Percentiles rank a stretch among this genome's conserved stretches.
Evolutionary conservation across 37 sponge, comb jelly and placozoan genomes (phyloP).

Genomic region (Trichoplax adhaerens): DNA sequence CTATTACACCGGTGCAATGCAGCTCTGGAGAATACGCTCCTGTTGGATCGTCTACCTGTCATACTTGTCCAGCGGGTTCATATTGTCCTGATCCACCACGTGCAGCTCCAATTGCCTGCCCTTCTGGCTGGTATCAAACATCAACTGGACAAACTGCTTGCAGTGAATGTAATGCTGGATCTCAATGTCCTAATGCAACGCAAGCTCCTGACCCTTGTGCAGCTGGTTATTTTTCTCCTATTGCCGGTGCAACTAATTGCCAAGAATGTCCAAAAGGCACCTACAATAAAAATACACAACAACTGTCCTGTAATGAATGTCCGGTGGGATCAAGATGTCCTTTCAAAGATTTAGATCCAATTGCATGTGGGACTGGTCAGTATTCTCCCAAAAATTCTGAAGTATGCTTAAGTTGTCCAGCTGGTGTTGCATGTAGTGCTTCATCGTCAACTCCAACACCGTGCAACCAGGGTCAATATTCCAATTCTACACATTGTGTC

Average conservation of each 20-base stretch:
- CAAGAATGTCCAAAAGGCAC: slow-evolving; percentile 13
- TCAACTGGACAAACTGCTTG: not conserved
- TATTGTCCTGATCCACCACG: not conserved
- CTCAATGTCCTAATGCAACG: not conserved
- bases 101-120: slow-evolving; percentile 1
- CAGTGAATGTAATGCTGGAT: slow-evolving; percentile 7
- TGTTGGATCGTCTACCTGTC: not conserved
- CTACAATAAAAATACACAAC: slow-evolving; percentile 1
- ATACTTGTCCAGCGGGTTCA: slow-evolving; percentile 10
- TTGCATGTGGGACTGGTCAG: not conserved
- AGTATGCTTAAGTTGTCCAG: slow-evolving; percentile 14
- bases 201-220: too few species aligned
- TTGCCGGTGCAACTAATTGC: slow-evolving; percentile 6
- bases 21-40: too few species aligned
- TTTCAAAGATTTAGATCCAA: slow-evolving; percentile 2
- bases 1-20: too few species aligned
- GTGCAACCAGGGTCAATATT: slow-evolving; percentile 9
- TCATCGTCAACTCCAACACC: not conserved
- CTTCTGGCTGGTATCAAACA: slow-evolving; percentile 8
- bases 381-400: not conserved
- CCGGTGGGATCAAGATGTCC: slow-evolving; percentile 1
- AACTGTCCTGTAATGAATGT: not conserved
- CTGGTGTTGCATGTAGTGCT: not conserved
- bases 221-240: not conserved
- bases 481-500: not conserved